phyloP scores from a whole-genome alignment of 2,113 vertebrate genomes.

The Ascaphus truei region DNA sequence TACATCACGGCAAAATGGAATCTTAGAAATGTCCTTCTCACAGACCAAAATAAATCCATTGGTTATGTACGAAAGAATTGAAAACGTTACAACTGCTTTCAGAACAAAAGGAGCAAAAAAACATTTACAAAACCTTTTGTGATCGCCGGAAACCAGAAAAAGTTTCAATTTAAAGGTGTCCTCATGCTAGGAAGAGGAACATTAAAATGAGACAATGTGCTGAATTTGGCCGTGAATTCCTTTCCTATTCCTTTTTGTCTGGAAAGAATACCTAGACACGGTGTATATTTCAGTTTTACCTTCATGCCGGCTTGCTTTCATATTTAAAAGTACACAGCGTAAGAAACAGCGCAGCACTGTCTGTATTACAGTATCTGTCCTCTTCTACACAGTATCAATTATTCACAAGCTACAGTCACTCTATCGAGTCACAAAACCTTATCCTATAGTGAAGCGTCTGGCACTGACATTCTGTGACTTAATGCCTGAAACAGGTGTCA shows the following conservation, averaged over 20 bases:
- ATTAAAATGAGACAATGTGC: conserved; percentile 4
- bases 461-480: no score
- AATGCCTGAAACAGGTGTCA: no score
- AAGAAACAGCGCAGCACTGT: no score
- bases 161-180: not conserved
- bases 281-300: not conserved
- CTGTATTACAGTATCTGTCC: no score
- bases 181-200: conserved; percentile 1
- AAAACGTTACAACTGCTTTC: conserved; percentile 8
- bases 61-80: conserved; percentile 15
- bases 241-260: not conserved
- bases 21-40: no score
- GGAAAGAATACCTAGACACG: not conserved
- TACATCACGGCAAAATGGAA: not conserved
- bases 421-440: no score
- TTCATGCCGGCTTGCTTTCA: no score
- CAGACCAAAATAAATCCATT: not conserved
- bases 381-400: no score
- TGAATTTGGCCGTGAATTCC: not conserved
- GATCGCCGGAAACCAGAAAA: not conserved
- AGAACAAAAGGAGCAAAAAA: conserved; percentile 10
- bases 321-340: no score
- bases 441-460: no score
- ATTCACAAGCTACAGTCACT: no score
- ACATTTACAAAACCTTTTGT: conserved; percentile 18